Percentiles rank a stretch among this genome's conserved stretches.
phyloP scores from a whole-genome alignment of 2,888 invertebrate species.

The Pimpla rufipes region DNA sequence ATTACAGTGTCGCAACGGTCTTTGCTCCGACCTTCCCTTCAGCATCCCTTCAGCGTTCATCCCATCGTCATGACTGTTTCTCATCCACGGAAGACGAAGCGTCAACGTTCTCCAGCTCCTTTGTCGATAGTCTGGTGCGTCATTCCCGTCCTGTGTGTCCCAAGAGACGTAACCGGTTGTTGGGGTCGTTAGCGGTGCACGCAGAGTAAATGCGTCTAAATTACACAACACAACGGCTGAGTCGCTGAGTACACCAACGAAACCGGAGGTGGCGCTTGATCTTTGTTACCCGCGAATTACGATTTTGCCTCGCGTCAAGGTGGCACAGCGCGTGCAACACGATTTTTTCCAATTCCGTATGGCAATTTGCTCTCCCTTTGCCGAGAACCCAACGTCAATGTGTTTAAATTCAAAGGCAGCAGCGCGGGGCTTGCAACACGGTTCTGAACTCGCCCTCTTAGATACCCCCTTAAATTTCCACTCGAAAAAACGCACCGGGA shows the following conservation, averaged over 20 bases:
- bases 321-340: too few relatives aligned
- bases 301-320: neutral
- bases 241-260: neutral
- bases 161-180: neutral
- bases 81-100: slow-evolving; percentile 31
- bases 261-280: neutral
- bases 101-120: slow-evolving; percentile 37
- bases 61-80: slow-evolving; percentile 6
- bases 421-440: too few relatives aligned
- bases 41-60: slow-evolving; percentile 15
- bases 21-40: slow-evolving; percentile 40
- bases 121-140: slow-evolving; percentile 43
- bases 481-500: too few relatives aligned
- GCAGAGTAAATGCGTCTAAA: neutral
- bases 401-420: too few relatives aligned
- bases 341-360: neutral
- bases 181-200: slow-evolving; percentile 17
- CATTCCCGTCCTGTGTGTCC: slow-evolving; percentile 23
- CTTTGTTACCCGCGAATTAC: too few relatives aligned
- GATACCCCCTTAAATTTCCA: too few relatives aligned
- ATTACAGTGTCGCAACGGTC: slow-evolving; percentile 25
- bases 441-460: too few relatives aligned
- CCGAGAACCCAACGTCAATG: too few relatives aligned
- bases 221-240: neutral
- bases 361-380: too few relatives aligned